Conservation (phyloP, 2,888 invertebrate species). For the Conchocele bisecta region DNA sequence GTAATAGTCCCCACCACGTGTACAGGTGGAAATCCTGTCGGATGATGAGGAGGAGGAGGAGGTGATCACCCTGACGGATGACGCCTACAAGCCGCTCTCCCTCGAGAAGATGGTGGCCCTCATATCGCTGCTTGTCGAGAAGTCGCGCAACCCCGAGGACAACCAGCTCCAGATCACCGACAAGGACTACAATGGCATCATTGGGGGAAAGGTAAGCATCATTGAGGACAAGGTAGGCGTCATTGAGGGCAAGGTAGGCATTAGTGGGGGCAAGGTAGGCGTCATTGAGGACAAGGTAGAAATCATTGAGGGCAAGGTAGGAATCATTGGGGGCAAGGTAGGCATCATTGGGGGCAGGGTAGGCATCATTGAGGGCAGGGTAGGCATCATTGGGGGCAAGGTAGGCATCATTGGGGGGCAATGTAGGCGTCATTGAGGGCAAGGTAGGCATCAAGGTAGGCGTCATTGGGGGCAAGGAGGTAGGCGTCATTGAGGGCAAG, state of each 20-base stretch:
- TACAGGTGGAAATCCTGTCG: constrained; percentile 87
- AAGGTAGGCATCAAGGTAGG: no score
- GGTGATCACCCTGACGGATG: constrained; percentile 85
- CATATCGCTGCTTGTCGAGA: constrained; percentile 93
- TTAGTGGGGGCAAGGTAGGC: not conserved
- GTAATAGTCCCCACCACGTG: no score
- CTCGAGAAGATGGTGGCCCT: constrained; percentile 97
- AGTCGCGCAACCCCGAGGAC: constrained; percentile 89
- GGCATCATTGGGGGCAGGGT: no score
- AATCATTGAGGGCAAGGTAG: not conserved
- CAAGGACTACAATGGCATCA: constrained; percentile 91
- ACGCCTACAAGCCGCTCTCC: constrained; percentile 94
- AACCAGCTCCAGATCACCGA: constrained; percentile 88
- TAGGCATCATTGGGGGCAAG: no score
- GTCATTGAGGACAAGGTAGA: not conserved
- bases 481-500: no score
- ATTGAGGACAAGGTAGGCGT: not conserved
- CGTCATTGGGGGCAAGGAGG: no score
- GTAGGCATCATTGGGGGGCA: no score
- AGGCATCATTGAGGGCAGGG: no score
- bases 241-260: constrained; percentile 30
- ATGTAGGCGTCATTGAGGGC: no score
- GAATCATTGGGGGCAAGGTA: not conserved
- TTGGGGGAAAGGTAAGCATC: constrained; percentile 90
- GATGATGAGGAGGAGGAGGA: constrained; percentile 89